Base-by-base conservation (phyloP, 2,797 vertebrate species). In the Pangasius krempfi region DNA sequence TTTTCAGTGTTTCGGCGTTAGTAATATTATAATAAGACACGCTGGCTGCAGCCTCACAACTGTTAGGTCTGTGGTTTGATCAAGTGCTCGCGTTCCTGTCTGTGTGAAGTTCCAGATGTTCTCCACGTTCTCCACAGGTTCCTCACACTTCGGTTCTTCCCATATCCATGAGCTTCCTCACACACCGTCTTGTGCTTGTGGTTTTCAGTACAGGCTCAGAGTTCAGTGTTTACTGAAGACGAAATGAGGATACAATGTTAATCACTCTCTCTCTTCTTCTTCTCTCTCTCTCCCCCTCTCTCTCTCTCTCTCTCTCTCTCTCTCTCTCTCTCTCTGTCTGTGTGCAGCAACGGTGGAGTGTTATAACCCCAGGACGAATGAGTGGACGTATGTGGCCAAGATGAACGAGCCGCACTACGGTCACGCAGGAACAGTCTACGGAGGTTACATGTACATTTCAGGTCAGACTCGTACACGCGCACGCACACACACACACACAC, bases 381-480 rank as follows among this genome's bases (percentile, higher is more conserved):
- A 99, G 93, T 99, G 98, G 98, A 98, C 96, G 60, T 99, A 99
- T 0, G 98, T 99, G 47, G 98, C 98, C 88, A 99, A 99, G 96
- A 99, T 99, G 98, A 99, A 96, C 14, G 98, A 99, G 88, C 98
- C 98, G 27, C 98, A 99, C 94, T 99, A 99, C 79, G 98, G 98
- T 68, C 98, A 99, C 0, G 98, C 98, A 89, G 98, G 98, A 89
- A 99, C 98, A 0, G 98, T 99, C 37, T 99, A 99, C 22, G 98
- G 98, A 33, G 98, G 98, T n/a, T 97, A 98, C 92, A 99, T 99
- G 98, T 99, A 99, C 93, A 99, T 99, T 97, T 99, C 98, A 97
- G 98, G 98, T 99, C 96, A 37, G 60, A 68, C 25, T n/a, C 4
- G 37, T 13, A 10, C 20, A 7, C 62, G 10, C 22, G 14, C 22